Conservation (phyloP, 2,888 invertebrate genomes). For the Rhodophaea formosa region DNA sequence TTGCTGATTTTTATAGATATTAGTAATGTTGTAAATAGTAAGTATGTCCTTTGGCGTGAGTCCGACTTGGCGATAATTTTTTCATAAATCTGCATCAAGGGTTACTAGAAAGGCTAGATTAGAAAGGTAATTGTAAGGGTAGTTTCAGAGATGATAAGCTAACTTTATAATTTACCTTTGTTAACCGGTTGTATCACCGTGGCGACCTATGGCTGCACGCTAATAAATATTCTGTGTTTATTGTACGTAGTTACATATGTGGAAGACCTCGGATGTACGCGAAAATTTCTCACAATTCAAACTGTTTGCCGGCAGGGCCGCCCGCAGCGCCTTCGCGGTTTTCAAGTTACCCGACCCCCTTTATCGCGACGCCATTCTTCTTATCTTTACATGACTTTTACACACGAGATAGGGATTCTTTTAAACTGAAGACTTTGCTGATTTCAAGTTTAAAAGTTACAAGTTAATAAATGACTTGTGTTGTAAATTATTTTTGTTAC, state of each 20-base stretch:
- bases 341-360: conserved; percentile 7
- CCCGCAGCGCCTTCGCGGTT: conserved; percentile 10
- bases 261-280: not conserved
- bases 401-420: not conserved
- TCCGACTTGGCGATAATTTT: too few relatives aligned
- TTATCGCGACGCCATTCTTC: conserved; percentile 6
- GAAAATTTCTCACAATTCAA: not conserved
- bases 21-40: too few relatives aligned
- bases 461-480: not conserved
- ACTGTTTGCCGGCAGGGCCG: not conserved
- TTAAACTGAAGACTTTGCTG: not conserved
- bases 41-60: too few relatives aligned
- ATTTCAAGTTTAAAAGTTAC: not conserved
- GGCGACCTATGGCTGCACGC: not conserved
- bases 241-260: not conserved
- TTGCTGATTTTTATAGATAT: too few relatives aligned
- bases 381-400: conserved; percentile 7
- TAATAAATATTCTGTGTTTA: not conserved
- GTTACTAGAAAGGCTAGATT: too few relatives aligned
- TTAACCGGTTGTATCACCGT: not conserved
- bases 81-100: too few relatives aligned
- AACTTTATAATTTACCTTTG: too few relatives aligned
- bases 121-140: too few relatives aligned
- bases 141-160: too few relatives aligned
- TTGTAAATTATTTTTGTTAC: too few relatives aligned